phyloP scores from a whole-genome alignment of 2,888 invertebrate species.

The Syritta pipiens region DNA sequence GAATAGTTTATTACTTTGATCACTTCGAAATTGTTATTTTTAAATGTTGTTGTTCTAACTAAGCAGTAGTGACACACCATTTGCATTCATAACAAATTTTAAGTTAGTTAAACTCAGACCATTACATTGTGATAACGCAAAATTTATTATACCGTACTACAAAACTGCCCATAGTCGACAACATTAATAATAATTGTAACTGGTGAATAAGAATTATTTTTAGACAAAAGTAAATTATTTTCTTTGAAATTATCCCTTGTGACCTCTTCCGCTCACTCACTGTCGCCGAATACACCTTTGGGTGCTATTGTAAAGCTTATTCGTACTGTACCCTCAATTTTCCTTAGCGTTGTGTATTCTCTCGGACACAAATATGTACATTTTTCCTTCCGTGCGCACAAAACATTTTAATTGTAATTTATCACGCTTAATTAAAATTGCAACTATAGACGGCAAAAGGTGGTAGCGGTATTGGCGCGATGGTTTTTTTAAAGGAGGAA shows the following conservation, averaged over 20 bases:
- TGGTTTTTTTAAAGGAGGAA: no score
- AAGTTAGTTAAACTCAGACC: no score
- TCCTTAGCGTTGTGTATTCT: background rate
- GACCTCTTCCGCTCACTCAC: conserved; percentile 10
- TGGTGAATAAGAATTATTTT: conserved; percentile 44
- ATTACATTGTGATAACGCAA: background rate
- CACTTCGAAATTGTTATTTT: no score
- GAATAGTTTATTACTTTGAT: no score
- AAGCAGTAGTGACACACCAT: no score
- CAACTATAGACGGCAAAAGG: conserved; percentile 48
- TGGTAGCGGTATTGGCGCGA: no score
- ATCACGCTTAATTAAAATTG: conserved; percentile 67
- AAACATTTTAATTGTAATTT: conserved; percentile 67
- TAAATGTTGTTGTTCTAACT: no score
- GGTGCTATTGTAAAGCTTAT: conserved; percentile 54
- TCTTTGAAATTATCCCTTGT: conserved; percentile 42
- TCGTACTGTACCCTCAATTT: background rate
- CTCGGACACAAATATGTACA: background rate
- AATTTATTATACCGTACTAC: conserved; percentile 29
- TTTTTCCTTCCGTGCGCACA: background rate
- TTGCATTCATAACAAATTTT: no score
- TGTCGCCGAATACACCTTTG: conserved; percentile 53
- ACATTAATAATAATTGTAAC: conserved; percentile 27
- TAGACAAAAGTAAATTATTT: conserved; percentile 47
- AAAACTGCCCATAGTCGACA: conserved; percentile 6